Evolutionary conservation across 2,113 vertebrate genomes (phyloP), one percentile per base, ranked within the genome.

Genomic region (Verasper variegatus): DNA sequence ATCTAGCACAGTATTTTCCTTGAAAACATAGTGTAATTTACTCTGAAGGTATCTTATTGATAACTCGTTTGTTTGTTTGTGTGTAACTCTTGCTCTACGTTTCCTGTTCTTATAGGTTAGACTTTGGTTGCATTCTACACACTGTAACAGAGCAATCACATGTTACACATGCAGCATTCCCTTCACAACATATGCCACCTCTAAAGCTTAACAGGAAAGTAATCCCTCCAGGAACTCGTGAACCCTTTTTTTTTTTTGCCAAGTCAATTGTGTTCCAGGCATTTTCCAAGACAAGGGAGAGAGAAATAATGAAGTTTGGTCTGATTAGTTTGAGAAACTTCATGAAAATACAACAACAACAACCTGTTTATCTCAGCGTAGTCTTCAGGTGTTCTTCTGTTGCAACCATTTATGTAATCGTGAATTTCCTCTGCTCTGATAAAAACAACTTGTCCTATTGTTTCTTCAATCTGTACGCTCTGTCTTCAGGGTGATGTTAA

Each of bases 211-310:
- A 68, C 75, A 56, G 26, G 49, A 57, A 49, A 56, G 3, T 67
- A 78, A 82, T 61, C 67, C 67, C 14, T 65, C 49, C 6, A 52
- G 61, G 64, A 76, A 64, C 58, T 47, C 13, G 56, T 63, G 51
- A 58, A 64, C 49, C 35, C 64, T 47, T 31, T 58, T 23, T 31
- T n/a, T 31, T 58, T 63, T 64, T 37, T 47, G 14, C 26, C 31
- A 40, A 56, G 27, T 67, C 15, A 72, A 8, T 64, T 21, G n/a
- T 84, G 52, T 49, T 23, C 17, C 23, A 42, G 9, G 5, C 18
- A 42, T 67, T n/a, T 65, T 67, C 9, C 12, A 24, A 21, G 10
- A 77, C 3, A 4, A 9, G 42, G 0, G 9, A 7, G 21, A 67
- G 11, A 62, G 45, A 54, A 76, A 59, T 71, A 37, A 17, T 23